Conservation (phyloP, 1,140 invertebrate genomes). For the Eupeodes corollae region DNA sequence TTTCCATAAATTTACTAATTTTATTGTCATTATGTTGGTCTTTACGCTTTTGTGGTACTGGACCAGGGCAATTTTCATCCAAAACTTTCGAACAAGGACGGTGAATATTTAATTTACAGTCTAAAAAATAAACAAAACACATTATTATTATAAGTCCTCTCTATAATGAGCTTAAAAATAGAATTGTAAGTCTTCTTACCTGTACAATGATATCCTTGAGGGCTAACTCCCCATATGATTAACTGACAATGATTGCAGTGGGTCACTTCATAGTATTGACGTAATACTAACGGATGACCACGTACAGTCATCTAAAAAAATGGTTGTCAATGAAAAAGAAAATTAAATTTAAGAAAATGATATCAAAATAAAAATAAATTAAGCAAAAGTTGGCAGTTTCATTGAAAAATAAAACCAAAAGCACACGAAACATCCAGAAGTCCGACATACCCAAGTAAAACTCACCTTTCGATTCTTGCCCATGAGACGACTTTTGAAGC, state of each 20-base stretch:
- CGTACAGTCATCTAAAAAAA: constrained; percentile 55
- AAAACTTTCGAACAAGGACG: constrained; percentile 68
- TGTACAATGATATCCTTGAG: constrained; percentile 85
- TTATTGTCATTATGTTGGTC: constrained; percentile 46
- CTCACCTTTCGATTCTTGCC: constrained; percentile 52
- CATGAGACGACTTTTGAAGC: constrained; percentile 59
- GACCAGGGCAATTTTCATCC: constrained; percentile 76
- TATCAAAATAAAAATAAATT: neutral
- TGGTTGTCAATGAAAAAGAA: constrained; percentile 10
- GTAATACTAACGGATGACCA: constrained; percentile 81
- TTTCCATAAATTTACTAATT: constrained; percentile 65
- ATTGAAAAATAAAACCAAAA: neutral
- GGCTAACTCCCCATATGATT: constrained; percentile 86
- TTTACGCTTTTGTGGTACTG: constrained; percentile 55
- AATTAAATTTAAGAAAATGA: constrained; percentile 5
- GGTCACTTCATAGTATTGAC: constrained; percentile 80
- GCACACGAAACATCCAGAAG: constrained; percentile 3
- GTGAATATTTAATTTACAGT: constrained; percentile 82
- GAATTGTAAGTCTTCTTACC: constrained; percentile 18
- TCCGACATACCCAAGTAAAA: neutral
- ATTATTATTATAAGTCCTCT: too few relatives aligned
- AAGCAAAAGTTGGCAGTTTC: neutral
- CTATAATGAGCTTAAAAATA: too few relatives aligned
- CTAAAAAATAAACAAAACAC: constrained; percentile 43
- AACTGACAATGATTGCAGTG: constrained; percentile 87